Base-by-base conservation (phyloP, 2,113 vertebrate species). In the Daphoenositta chrysoptera region DNA sequence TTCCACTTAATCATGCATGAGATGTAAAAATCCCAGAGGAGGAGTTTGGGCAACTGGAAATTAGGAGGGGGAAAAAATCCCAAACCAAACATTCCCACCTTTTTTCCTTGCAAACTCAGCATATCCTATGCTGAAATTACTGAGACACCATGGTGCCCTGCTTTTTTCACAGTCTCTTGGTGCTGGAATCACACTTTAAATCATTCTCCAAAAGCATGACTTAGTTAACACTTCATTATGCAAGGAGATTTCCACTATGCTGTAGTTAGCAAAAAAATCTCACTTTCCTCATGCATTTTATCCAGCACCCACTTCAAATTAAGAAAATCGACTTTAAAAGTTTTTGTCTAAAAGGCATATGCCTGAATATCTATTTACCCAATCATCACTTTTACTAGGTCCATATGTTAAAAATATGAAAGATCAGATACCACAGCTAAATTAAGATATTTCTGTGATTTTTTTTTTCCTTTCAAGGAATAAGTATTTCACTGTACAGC, bases 171-270 rank as follows among this genome's bases (percentile, higher is more conserved):
- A 80, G 63, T 73, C 82, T 85, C 64, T 66, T 86, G 85, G 71
- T 85, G 60, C 54, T 77, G 83, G 71, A 92, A 80, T 94, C 93
- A 97, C 96, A 66, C 82, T 93, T 96, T 90, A 96, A 96, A 95
- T 96, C 88, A 93, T 58, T 85, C 71, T 91, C 91, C 66, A 81
- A 66, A 94, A 93, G 68, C 85, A 91, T 93, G 92, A 88, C 76
- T 90, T 96, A 87, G 84, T 96, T 96, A 95, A 70, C 84, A 87
- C 85, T 83, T 95, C 87, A 78, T 96, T 96, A 88, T 78, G 77
- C 68, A 72, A 64, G 82, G 83, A 89, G 71, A 87, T 91, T 97
- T 95, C 94, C 79, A 81, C 76, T 90, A 19, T 80, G 75, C 85
- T 88, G 63, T 23, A 58, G 53, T 22, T 95, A 92, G 91, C 93